phyloP scores from a whole-genome alignment of 37 sponge, comb jelly and placozoan species.

The Amphimedon queenslandica region DNA sequence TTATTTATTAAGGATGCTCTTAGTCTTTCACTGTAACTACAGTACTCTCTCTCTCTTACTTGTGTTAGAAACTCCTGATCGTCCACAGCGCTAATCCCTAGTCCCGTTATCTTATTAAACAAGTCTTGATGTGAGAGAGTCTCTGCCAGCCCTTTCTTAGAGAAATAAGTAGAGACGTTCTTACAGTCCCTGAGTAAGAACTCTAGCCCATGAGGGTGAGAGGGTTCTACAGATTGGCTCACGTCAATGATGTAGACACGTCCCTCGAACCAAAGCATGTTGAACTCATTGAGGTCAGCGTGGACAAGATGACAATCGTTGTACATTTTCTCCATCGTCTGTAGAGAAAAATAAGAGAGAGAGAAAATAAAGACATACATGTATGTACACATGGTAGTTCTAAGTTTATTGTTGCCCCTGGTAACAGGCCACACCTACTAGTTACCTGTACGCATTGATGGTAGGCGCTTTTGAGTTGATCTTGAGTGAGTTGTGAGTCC shows the following conservation, averaged over 20 bases:
- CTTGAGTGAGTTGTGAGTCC: constrained; percentile 57
- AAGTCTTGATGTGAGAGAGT: not conserved
- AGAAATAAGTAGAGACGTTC: constrained; percentile 78
- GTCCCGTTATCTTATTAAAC: constrained; percentile 11
- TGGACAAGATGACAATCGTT: constrained; percentile 79
- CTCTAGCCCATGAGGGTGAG: constrained; percentile 79
- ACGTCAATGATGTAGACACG: constrained; percentile 89
- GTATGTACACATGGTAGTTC: not conserved
- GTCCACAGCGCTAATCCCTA: constrained; percentile 31
- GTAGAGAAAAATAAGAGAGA: not conserved
- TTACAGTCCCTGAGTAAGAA: constrained; percentile 91
- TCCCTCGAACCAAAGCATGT: constrained; percentile 90
- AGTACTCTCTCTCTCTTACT: constrained; percentile 7
- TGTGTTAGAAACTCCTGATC: constrained; percentile 54
- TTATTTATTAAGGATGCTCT: not conserved
- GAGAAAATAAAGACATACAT: not conserved
- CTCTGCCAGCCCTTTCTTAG: constrained; percentile 27
- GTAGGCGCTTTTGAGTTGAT: constrained; percentile 74
- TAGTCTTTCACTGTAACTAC: not conserved
- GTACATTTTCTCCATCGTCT: constrained; percentile 84
- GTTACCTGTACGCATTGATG: constrained; percentile 76
- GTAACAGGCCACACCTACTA: not conserved
- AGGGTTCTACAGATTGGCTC: constrained; percentile 91
- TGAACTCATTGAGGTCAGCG: constrained; percentile 94
- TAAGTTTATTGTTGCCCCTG: not conserved